Percentiles rank a stretch among this genome's conserved stretches.
These are phyloP conservation scores for Drosophila testacea DNA, from an alignment of 2,888 invertebrate species.

Conservation along the genomic window DNA sequence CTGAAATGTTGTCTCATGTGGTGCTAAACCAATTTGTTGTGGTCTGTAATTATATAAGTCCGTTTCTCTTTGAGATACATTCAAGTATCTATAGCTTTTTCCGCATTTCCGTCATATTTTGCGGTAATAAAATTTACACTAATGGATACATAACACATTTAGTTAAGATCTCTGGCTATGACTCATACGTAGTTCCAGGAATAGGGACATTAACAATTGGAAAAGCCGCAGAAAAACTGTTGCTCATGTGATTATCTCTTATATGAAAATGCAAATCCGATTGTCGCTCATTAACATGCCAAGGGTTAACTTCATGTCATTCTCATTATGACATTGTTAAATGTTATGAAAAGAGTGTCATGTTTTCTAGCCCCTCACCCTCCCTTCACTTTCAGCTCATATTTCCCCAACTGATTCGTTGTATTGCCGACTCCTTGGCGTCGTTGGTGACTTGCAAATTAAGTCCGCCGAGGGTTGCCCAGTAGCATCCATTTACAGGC, in stretches of 20 bases:
- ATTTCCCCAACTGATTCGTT: conserved; percentile 36
- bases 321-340: conserved; percentile 79
- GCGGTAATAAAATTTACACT: conserved; percentile 71
- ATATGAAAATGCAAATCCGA: conserved; percentile 51
- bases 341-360: conserved; percentile 79
- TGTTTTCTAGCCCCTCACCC: conserved; percentile 29
- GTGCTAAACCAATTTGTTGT: conserved; percentile 68
- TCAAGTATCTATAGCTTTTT: conserved; percentile 15
- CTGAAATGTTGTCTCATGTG: conserved; percentile 47
- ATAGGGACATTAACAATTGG: conserved; percentile 25
- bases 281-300: conserved; percentile 58
- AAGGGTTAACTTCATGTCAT: conserved; percentile 57
- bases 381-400: conserved; percentile 7
- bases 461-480: conserved; percentile 75
- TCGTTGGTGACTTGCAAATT: conserved; percentile 69
- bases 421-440: conserved; percentile 66
- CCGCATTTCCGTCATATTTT: conserved; percentile 45
- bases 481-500: conserved; percentile 67
- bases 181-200: conserved; percentile 29
- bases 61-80: conserved; percentile 49
- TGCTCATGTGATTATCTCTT: conserved; percentile 36
- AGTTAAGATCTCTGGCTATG: conserved; percentile 31
- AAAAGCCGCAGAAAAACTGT: conserved; percentile 42
- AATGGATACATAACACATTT: conserved; percentile 69
- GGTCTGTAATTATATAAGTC: conserved; percentile 65